Conservation (phyloP, 2,113 vertebrate species). For the Hystrix cristata region DNA sequence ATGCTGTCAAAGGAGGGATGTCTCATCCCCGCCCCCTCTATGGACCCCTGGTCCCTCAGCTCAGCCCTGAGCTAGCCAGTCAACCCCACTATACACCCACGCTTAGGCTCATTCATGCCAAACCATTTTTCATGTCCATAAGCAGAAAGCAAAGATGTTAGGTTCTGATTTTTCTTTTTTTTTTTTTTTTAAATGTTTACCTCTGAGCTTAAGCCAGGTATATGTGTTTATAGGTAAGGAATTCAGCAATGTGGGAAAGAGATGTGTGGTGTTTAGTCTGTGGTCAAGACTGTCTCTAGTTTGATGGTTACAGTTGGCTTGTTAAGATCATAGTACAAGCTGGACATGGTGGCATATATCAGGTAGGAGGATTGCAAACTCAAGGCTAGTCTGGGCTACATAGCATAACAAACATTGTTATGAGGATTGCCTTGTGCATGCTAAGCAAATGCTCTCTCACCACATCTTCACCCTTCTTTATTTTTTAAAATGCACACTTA, state of each 20-base stretch:
- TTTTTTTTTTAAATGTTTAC: background rate
- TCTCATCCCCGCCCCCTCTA: background rate
- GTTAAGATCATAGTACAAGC: background rate
- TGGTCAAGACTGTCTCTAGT: background rate
- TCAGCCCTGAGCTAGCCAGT: background rate
- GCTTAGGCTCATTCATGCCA: background rate
- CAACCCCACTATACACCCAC: background rate
- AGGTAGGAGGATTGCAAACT: background rate
- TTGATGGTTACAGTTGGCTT: background rate
- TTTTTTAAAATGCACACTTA: background rate
- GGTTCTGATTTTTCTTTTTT: background rate
- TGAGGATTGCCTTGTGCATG: background rate
- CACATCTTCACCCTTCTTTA: background rate
- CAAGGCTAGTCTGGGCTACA: background rate
- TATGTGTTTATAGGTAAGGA: background rate
- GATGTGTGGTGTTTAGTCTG: background rate
- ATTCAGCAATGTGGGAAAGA: background rate
- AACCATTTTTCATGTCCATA: background rate
- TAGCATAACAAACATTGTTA: background rate
- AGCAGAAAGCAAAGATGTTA: constrained; percentile 12
- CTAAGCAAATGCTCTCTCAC: background rate
- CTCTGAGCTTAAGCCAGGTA: background rate
- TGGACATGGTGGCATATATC: background rate
- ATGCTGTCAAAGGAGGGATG: background rate
- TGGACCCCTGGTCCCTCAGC: background rate